These are phyloP conservation scores for Philotrypesis tridentata DNA, from an alignment of 1,140 invertebrate genomes.

Conservation along the genomic window DNA sequence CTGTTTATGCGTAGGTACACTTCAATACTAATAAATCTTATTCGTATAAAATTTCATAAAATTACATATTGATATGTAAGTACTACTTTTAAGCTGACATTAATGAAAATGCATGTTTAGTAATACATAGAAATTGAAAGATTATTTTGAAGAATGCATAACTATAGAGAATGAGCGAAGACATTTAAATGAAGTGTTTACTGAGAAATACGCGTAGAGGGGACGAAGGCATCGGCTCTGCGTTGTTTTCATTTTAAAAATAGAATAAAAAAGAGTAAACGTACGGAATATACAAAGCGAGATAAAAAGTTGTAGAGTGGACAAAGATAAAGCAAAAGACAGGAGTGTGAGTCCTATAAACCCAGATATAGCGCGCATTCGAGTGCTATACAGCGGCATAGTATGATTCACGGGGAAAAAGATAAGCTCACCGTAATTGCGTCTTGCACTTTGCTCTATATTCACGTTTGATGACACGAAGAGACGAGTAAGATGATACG, in stretches of 20 bases:
- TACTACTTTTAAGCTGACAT: no score
- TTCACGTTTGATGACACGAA: constrained; percentile 57
- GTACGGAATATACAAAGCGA: not conserved
- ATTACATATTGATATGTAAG: no score
- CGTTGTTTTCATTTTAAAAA: not conserved
- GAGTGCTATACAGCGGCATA: constrained; percentile 59
- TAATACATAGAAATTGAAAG: no score
- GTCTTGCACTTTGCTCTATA: constrained; percentile 69
- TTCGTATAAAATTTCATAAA: no score
- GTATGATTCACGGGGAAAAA: constrained; percentile 66
- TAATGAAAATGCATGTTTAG: no score
- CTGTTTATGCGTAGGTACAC: no score
- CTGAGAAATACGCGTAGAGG: no score
- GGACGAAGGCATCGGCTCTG: no score
- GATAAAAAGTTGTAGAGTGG: not conserved
- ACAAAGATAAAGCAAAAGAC: constrained; percentile 33
- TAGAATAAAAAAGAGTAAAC: not conserved
- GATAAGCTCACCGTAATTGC: constrained; percentile 71
- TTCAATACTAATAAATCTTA: no score
- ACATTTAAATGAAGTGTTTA: no score
- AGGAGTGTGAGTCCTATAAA: constrained; percentile 55
- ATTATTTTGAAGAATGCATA: no score
- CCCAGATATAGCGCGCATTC: constrained; percentile 55
- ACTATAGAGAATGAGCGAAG: no score
- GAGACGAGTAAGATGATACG: constrained; percentile 51